These are phyloP conservation scores for Pollenia labialis DNA, from an alignment of 2,888 invertebrate genomes.

Conservation along the genomic window DNA sequence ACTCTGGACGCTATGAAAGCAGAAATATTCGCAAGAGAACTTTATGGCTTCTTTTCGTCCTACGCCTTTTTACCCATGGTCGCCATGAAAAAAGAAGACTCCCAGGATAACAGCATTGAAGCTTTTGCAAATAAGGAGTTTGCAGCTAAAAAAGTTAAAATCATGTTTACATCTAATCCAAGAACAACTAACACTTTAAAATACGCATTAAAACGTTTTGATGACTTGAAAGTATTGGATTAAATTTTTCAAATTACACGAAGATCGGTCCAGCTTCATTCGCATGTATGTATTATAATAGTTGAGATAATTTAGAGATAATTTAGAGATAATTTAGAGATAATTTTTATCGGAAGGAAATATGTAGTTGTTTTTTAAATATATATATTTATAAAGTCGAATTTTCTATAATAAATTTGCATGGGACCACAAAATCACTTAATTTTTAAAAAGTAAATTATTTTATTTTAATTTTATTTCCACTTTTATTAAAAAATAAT, in stretches of 20 bases:
- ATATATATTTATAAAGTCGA: too few relatives aligned
- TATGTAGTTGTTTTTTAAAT: too few relatives aligned
- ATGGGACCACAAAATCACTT: too few relatives aligned
- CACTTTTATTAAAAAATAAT: too few relatives aligned
- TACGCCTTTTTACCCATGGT: constrained; percentile 83
- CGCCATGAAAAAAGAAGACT: constrained; percentile 82
- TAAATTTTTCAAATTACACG: constrained; percentile 67
- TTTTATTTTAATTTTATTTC: too few relatives aligned
- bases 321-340: too few relatives aligned
- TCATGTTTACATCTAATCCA: constrained; percentile 82
- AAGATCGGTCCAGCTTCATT: background rate
- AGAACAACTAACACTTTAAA: constrained; percentile 81
- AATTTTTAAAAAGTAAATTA: too few relatives aligned
- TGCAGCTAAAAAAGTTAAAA: constrained; percentile 80
- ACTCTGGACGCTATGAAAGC: constrained; percentile 78
- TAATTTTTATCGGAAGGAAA: too few relatives aligned
- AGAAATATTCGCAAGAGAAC: constrained; percentile 79
- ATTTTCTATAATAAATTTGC: too few relatives aligned
- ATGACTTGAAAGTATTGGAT: constrained; percentile 82
- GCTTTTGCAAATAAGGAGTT: constrained; percentile 80
- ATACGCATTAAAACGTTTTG: constrained; percentile 80
- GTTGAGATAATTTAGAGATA: too few relatives aligned
- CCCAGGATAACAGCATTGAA: constrained; percentile 81
- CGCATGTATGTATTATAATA: too few relatives aligned
- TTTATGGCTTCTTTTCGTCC: constrained; percentile 83